A percentile compares a stretch with the other conserved stretches of the same genome.
These are phyloP conservation scores for Cephalopterus ornatus DNA, from an alignment of 2,113 vertebrate species.

Conservation along the genomic window DNA sequence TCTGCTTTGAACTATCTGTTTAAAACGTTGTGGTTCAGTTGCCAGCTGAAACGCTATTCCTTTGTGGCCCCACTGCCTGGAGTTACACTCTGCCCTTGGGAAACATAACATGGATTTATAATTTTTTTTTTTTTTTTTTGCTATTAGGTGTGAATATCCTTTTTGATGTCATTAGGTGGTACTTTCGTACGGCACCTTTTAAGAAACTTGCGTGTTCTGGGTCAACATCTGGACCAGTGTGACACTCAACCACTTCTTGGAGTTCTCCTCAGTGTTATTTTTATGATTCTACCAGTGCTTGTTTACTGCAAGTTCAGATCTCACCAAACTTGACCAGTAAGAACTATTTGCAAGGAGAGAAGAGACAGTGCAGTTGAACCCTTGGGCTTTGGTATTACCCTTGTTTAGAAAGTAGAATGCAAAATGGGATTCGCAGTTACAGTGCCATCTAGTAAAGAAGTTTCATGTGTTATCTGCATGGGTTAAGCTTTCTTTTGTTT, in stretches of 20 bases:
- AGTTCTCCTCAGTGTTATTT: background rate
- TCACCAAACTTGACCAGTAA: background rate
- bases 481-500: background rate
- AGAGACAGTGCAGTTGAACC: background rate
- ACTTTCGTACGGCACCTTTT: background rate
- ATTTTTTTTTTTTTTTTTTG: background rate
- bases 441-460: background rate
- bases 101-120: background rate
- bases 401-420: background rate
- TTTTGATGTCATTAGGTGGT: background rate
- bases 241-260: background rate
- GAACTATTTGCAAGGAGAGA: background rate
- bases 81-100: background rate
- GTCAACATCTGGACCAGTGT: background rate
- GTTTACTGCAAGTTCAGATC: background rate
- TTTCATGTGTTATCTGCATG: background rate
- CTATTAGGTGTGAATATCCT: background rate
- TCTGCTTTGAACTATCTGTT: slow-evolving; percentile 44
- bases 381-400: background rate
- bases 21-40: slow-evolving; percentile 23
- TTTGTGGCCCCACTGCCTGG: background rate
- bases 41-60: background rate
- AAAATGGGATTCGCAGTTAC: background rate
- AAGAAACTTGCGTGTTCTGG: fast-evolving
- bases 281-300: background rate